These are phyloP conservation scores for Pristiophorus japonicus DNA, from an alignment of 2,113 vertebrate species.

Conservation along the genomic window DNA sequence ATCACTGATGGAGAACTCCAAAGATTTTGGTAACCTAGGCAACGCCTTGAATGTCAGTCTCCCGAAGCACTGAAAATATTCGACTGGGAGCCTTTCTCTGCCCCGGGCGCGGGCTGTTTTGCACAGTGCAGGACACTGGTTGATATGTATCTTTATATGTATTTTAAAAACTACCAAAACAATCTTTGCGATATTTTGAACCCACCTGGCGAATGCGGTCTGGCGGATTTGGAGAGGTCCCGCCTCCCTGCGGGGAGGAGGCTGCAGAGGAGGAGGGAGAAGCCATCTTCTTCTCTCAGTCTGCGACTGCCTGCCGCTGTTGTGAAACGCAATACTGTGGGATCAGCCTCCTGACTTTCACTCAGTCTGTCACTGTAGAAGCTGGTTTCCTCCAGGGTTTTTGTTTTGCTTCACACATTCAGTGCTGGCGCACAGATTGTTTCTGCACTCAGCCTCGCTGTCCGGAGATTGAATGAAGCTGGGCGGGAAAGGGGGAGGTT, in stretches of 20 bases:
- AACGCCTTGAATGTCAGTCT: conserved; percentile 19
- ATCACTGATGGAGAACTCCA: not conserved
- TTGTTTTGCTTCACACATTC: not conserved
- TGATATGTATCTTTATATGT: not conserved
- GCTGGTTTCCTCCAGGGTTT: not conserved
- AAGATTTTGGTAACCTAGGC: conserved; percentile 14
- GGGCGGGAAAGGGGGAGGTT: not conserved
- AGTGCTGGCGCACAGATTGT: not conserved
- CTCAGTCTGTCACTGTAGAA: conserved; percentile 37
- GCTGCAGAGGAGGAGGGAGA: conserved; percentile 51
- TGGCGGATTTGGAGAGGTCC: conserved; percentile 50
- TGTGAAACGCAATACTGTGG: conserved; percentile 4
- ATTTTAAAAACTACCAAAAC: not conserved
- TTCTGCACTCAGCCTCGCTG: not conserved
- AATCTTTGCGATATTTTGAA: conserved; percentile 38
- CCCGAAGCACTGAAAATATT: not conserved
- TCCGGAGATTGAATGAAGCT: not conserved
- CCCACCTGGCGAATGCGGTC: conserved; percentile 64
- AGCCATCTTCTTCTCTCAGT: conserved; percentile 54
- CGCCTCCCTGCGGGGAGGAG: conserved; percentile 52
- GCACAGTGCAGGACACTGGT: not conserved
- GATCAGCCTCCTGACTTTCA: conserved; percentile 33
- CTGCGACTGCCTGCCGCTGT: not conserved
- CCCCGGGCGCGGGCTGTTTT: not conserved
- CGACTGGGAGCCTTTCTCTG: not conserved